Conservation (phyloP, 2,113 vertebrate species). For the Ceyx margarethae region DNA sequence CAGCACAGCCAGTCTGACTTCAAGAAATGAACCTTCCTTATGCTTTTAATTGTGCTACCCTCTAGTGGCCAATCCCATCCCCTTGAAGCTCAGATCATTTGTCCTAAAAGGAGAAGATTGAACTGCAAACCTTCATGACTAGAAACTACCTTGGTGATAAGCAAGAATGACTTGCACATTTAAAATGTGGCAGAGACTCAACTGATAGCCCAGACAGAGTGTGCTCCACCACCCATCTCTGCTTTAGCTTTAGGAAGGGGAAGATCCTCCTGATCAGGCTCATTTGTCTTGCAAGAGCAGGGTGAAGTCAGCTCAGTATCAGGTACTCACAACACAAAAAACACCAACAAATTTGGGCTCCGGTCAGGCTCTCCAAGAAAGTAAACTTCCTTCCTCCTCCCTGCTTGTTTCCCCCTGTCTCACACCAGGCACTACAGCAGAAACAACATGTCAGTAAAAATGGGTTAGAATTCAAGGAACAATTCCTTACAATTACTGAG, state of each 20-base stretch:
- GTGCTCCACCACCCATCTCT: fast-evolving
- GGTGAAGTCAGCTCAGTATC: not conserved
- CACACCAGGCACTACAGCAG: not conserved
- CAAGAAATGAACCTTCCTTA: not conserved
- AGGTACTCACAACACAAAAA: not conserved
- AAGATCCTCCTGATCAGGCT: not conserved
- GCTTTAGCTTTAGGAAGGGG: not conserved
- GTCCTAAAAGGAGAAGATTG: not conserved
- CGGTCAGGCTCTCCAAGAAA: not conserved
- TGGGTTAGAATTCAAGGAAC: constrained; percentile 43
- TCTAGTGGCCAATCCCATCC: constrained; percentile 47
- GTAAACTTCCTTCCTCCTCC: not conserved
- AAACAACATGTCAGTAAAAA: not conserved
- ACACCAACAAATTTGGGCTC: not conserved
- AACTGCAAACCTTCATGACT: not conserved
- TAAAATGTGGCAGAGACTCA: not conserved
- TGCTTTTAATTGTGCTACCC: constrained; percentile 69
- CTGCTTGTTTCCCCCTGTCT: not conserved
- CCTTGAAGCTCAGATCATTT: not conserved
- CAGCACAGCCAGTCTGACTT: fast-evolving
- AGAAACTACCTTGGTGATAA: not conserved
- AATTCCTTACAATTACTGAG: constrained; percentile 1
- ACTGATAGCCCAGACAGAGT: not conserved
- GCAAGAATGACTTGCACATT: not conserved
- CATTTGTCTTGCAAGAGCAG: not conserved